Conservation (phyloP, 1,140 invertebrate species). For the Monomorium pharaonis region DNA sequence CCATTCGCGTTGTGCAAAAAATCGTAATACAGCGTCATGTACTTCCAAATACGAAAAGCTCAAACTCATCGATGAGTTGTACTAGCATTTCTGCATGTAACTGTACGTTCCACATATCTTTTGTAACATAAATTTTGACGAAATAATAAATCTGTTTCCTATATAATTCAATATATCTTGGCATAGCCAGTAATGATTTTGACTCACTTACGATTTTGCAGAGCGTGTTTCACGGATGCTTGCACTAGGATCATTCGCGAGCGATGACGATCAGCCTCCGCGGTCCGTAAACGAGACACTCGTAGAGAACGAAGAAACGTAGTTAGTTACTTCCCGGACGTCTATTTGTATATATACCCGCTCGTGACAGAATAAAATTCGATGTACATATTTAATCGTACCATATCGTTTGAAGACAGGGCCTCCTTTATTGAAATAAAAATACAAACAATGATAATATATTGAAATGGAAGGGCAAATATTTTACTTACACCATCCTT, state of each 20-base stretch:
- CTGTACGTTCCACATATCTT: neutral
- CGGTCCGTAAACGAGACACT: conserved; percentile 3
- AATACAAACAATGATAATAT: conserved; percentile 56
- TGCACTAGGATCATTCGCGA: neutral
- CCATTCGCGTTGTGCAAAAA: conserved; percentile 23
- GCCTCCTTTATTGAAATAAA: conserved; percentile 53
- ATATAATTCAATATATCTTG: neutral
- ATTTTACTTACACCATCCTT: conserved; percentile 1
- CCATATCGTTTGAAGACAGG: conserved; percentile 59
- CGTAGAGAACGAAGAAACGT: conserved; percentile 66
- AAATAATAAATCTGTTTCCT: neutral
- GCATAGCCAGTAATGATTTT: neutral
- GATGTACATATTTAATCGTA: conserved; percentile 83
- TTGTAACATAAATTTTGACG: neutral
- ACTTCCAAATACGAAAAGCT: neutral
- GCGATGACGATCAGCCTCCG: conserved; percentile 42
- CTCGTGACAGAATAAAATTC: conserved; percentile 83
- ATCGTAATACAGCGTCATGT: neutral
- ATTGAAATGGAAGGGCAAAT: conserved; percentile 7
- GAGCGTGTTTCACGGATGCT: neutral
- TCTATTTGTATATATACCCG: conserved; percentile 84
- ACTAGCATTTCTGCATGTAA: neutral
- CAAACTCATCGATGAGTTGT: neutral
- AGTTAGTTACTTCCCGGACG: conserved; percentile 74
- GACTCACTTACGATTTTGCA: conserved; percentile 19